A percentile compares a stretch with the other conserved stretches of the same genome.
Evolutionary conservation across 1,140 invertebrate species (phyloP).

Genomic region (Hormaphis cornu): DNA sequence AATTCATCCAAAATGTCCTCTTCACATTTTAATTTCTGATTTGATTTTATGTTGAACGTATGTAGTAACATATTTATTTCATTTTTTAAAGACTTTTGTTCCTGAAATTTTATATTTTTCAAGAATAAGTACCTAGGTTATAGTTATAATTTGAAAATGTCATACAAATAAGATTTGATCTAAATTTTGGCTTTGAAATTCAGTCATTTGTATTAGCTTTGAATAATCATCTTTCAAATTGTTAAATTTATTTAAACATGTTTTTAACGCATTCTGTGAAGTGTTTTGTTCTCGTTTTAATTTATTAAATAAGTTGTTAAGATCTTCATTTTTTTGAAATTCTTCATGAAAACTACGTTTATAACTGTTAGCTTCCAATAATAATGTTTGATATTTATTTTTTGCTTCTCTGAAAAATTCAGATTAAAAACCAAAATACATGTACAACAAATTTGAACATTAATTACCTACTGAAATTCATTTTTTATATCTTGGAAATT

Average conservation of each 20-base stretch:
- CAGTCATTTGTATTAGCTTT: neutral
- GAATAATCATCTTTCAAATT: slow-evolving; percentile 14
- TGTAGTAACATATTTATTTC: neutral
- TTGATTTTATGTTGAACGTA: neutral
- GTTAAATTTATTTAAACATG: neutral
- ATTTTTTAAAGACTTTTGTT: slow-evolving; percentile 13
- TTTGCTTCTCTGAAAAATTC: slow-evolving; percentile 11
- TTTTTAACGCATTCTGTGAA: neutral
- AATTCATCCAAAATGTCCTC: slow-evolving; percentile 15
- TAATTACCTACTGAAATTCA: slow-evolving; percentile 15
- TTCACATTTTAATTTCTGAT: slow-evolving; percentile 11
- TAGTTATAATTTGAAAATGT: neutral
- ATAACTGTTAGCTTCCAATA: slow-evolving; percentile 9
- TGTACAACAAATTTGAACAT: neutral
- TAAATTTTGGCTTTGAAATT: slow-evolving; percentile 19
- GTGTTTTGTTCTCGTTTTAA: slow-evolving; percentile 3
- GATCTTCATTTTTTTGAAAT: slow-evolving; percentile 3
- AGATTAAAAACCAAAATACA: neutral
- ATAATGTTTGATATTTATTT: slow-evolving; percentile 2
- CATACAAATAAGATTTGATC: neutral
- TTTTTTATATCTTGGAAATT: neutral
- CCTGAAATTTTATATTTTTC: neutral
- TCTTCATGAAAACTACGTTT: neutral
- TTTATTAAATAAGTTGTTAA: neutral
- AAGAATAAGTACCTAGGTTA: neutral